A percentile compares a stretch with the other conserved stretches of the same genome.
These are phyloP conservation scores for Saccostrea echinata DNA, from an alignment of 1,140 invertebrate genomes.

Conservation along the genomic window DNA sequence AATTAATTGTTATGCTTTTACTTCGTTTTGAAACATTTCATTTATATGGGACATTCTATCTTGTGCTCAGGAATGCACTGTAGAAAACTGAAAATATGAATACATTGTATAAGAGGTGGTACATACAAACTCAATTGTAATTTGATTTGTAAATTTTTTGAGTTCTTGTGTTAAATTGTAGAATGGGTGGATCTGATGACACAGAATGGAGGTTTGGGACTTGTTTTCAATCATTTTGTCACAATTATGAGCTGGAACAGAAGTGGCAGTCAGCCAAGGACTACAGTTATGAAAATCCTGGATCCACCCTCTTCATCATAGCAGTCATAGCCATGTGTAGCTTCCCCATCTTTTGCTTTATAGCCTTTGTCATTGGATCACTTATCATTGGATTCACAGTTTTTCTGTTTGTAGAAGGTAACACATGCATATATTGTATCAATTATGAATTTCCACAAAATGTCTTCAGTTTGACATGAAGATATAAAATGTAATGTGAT, in stretches of 20 bases:
- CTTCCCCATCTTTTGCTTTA: neutral
- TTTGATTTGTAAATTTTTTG: too few relatives aligned
- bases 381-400: neutral
- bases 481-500: neutral
- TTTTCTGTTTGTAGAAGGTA: slow-evolving; percentile 39
- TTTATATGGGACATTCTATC: too few relatives aligned
- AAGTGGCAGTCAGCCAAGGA: slow-evolving; percentile 10
- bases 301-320: slow-evolving; percentile 73
- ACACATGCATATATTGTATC: neutral
- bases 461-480: too few relatives aligned
- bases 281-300: slow-evolving; percentile 24
- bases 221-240: slow-evolving; percentile 20
- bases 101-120: too few relatives aligned
- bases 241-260: neutral
- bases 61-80: too few relatives aligned
- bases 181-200: slow-evolving; percentile 41
- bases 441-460: too few relatives aligned
- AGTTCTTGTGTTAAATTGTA: slow-evolving; percentile 83
- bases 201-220: slow-evolving; percentile 16
- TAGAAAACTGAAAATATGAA: too few relatives aligned
- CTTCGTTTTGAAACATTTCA: too few relatives aligned
- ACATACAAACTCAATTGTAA: too few relatives aligned
- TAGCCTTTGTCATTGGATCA: slow-evolving; percentile 24
- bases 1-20: too few relatives aligned
- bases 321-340: slow-evolving; percentile 85